These are phyloP conservation scores for Leptogaster cylindrica DNA, from an alignment of 2,888 invertebrate genomes.

Conservation along the genomic window DNA sequence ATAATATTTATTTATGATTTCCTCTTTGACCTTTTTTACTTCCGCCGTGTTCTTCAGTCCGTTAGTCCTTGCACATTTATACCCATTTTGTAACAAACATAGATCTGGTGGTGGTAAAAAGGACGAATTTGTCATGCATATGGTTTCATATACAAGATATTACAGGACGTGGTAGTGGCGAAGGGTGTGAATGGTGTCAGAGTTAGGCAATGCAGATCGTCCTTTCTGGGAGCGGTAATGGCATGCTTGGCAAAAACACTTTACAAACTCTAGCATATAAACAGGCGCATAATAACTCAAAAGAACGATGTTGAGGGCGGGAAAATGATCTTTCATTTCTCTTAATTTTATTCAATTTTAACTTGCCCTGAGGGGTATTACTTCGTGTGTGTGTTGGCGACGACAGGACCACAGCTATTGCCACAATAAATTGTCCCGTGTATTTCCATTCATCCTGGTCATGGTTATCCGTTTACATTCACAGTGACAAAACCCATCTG, in stretches of 20 bases:
- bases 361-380: neutral
- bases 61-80: conserved; percentile 7
- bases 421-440: conserved; percentile 14
- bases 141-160: conserved; percentile 26
- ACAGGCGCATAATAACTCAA: conserved; percentile 25
- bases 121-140: conserved; percentile 40
- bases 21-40: conserved; percentile 27
- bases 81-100: conserved; percentile 30
- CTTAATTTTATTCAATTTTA: conserved; percentile 38
- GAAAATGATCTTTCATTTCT: conserved; percentile 36
- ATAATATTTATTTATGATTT: conserved; percentile 40
- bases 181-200: neutral
- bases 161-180: conserved; percentile 8
- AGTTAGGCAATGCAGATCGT: neutral
- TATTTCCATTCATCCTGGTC: conserved; percentile 4
- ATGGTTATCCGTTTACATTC: neutral
- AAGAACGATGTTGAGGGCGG: neutral
- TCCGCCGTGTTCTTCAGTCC: neutral
- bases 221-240: neutral
- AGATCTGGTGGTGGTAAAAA: conserved; percentile 28
- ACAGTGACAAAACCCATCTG: neutral
- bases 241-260: neutral
- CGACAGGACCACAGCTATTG: neutral
- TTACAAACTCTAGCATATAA: neutral
- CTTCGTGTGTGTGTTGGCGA: neutral